Percentiles rank a stretch among this genome's conserved stretches.
These are phyloP conservation scores for Tethea ocularis DNA, from an alignment of 2,888 invertebrate species.

Conservation along the genomic window DNA sequence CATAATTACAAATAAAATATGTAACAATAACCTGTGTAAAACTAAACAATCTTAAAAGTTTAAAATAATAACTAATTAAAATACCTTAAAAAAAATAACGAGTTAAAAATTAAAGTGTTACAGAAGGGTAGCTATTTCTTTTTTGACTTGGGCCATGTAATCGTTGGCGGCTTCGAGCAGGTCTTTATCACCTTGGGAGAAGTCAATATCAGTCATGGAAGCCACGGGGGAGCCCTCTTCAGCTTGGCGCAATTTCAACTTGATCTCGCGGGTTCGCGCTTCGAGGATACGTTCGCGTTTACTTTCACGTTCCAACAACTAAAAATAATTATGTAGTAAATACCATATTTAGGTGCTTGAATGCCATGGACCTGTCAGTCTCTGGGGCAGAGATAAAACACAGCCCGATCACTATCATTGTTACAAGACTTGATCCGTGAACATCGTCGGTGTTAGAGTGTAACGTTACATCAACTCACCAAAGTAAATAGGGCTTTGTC, in stretches of 20 bases:
- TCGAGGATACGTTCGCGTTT: constrained; percentile 95
- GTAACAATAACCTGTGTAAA: not conserved
- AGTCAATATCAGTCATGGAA: constrained; percentile 44
- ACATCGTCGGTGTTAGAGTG: no score
- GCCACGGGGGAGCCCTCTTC: constrained; percentile 52
- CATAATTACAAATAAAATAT: not conserved
- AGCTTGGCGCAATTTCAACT: constrained; percentile 79
- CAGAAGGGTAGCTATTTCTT: constrained; percentile 32
- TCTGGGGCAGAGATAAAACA: no score
- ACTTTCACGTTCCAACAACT: constrained; percentile 94
- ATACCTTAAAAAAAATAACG: not conserved
- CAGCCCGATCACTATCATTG: no score
- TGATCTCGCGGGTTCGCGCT: constrained; percentile 91
- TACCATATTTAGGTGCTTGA: no score
- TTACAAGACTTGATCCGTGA: no score
- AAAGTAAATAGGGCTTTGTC: constrained; percentile 88
- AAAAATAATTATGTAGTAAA: not conserved
- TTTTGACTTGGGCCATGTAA: constrained; percentile 50
- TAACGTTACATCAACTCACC: constrained; percentile 71
- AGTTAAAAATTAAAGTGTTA: not conserved
- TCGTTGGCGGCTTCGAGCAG: constrained; percentile 54
- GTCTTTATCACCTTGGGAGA: constrained; percentile 58
- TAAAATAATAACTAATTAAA: not conserved
- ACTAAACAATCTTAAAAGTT: not conserved
- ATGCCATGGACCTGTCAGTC: no score